Evolutionary conservation across 2,113 vertebrate genomes (phyloP).

Genomic region (Brienomyrus longianalis): DNA sequence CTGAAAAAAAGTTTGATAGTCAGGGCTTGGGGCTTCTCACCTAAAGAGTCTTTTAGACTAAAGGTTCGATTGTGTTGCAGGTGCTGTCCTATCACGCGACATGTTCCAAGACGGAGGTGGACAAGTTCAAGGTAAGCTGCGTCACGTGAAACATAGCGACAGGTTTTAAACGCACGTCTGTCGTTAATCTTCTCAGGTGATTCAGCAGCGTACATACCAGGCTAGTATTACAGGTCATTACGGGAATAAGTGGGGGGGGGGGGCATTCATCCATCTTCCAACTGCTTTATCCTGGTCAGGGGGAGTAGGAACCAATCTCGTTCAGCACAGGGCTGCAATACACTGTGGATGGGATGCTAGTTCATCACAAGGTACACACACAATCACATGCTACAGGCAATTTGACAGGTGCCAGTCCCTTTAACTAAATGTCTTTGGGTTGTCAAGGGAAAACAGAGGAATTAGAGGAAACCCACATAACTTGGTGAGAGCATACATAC

Average conservation of each 20-base stretch:
- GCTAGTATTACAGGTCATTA: not conserved
- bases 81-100: conserved; percentile 97
- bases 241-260: not conserved
- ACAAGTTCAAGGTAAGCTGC: conserved; percentile 93
- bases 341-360: not conserved
- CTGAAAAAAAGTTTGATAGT: conserved; percentile 16
- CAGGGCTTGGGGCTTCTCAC: not conserved
- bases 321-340: not conserved
- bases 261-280: not conserved
- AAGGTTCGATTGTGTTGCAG: conserved; percentile 59
- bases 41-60: not conserved
- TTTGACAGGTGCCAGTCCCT: not conserved
- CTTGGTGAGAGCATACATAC: not conserved
- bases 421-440: not conserved
- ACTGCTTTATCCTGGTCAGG: not conserved
- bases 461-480: not conserved
- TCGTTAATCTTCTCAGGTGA: not conserved
- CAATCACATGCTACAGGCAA: not conserved
- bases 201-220: not conserved
- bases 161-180: not conserved
- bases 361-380: not conserved
- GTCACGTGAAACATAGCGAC: not conserved
- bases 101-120: conserved; percentile 96
- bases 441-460: not conserved
- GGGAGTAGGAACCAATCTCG: too few species aligned